These are phyloP conservation scores for Apamea sordens DNA, from an alignment of 2,888 invertebrate species.

Conservation along the genomic window DNA sequence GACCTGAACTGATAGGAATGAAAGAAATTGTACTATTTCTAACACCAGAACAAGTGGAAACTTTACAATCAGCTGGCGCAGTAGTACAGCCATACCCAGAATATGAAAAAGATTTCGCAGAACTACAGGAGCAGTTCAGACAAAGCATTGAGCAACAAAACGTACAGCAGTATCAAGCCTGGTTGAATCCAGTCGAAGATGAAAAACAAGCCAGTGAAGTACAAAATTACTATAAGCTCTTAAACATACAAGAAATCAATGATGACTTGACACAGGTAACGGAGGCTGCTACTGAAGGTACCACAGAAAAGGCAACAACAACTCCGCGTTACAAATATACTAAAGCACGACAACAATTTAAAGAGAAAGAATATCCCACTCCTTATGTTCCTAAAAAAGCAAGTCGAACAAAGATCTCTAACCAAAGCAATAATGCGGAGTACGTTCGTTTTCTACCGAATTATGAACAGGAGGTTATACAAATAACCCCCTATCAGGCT, in stretches of 20 bases:
- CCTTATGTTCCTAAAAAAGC: conserved; percentile 62
- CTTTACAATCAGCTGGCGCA: conserved; percentile 76
- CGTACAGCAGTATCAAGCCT: conserved; percentile 36
- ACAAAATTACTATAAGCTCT: conserved; percentile 57
- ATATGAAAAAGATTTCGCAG: conserved; percentile 51
- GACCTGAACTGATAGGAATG: conserved; percentile 66
- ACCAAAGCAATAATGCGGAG: conserved; percentile 43
- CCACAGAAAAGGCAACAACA: conserved; percentile 47
- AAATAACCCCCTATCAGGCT: conserved; percentile 45
- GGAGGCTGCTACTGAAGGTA: conserved; percentile 42
- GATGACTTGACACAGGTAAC: conserved; percentile 38
- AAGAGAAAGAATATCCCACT: conserved; percentile 59
- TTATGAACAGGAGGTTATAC: conserved; percentile 60
- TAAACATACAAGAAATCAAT: conserved; percentile 59
- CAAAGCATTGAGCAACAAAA: conserved; percentile 44
- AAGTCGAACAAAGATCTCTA: conserved; percentile 41
- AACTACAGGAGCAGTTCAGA: conserved; percentile 51
- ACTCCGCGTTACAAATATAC: conserved; percentile 52
- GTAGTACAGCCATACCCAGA: conserved; percentile 68
- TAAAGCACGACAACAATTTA: conserved; percentile 50
- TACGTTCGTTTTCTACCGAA: conserved; percentile 66
- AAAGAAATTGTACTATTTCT: conserved; percentile 82
- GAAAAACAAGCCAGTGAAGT: conserved; percentile 33
- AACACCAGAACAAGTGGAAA: conserved; percentile 81
- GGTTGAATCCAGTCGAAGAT: conserved; percentile 43